Conservation (phyloP, 2,113 vertebrate species). For the Chionis minor region DNA sequence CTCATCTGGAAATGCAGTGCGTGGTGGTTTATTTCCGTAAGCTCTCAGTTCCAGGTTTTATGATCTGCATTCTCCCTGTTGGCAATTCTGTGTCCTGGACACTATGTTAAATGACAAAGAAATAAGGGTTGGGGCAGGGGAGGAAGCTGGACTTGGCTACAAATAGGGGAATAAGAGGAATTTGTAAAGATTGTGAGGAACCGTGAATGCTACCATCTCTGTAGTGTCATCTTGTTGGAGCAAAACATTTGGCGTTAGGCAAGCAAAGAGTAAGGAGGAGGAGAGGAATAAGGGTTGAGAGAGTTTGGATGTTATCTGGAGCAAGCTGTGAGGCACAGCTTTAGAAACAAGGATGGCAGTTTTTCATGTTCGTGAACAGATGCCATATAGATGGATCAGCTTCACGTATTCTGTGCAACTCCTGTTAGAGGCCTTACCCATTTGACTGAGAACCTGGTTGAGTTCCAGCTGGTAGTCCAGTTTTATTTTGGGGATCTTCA, state of each 20-base stretch:
- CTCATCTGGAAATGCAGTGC: background rate
- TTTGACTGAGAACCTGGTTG: constrained; percentile 76
- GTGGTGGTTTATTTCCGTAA: background rate
- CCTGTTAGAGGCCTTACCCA: constrained; percentile 80
- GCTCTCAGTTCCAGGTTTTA: background rate
- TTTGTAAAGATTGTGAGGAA: background rate
- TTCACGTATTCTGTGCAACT: background rate
- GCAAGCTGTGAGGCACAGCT: constrained; percentile 63
- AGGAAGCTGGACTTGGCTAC: background rate
- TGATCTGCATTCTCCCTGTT: background rate
- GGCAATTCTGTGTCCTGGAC: background rate
- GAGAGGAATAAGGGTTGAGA: background rate
- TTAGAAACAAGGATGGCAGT: constrained; percentile 40
- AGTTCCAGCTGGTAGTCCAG: constrained; percentile 86
- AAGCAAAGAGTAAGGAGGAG: constrained; percentile 46
- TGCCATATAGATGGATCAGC: background rate
- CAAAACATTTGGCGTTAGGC: constrained; percentile 51
- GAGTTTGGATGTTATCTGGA: constrained; percentile 26
- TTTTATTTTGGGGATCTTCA: constrained; percentile 90
- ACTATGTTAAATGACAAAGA: background rate
- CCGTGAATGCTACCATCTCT: background rate
- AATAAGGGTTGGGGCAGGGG: background rate
- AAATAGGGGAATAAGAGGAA: background rate
- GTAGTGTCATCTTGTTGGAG: constrained; percentile 5
- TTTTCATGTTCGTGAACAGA: constrained; percentile 6